These are phyloP conservation scores for Scaptomyza hsui DNA, from an alignment of 1,140 invertebrate species.

Conservation along the genomic window DNA sequence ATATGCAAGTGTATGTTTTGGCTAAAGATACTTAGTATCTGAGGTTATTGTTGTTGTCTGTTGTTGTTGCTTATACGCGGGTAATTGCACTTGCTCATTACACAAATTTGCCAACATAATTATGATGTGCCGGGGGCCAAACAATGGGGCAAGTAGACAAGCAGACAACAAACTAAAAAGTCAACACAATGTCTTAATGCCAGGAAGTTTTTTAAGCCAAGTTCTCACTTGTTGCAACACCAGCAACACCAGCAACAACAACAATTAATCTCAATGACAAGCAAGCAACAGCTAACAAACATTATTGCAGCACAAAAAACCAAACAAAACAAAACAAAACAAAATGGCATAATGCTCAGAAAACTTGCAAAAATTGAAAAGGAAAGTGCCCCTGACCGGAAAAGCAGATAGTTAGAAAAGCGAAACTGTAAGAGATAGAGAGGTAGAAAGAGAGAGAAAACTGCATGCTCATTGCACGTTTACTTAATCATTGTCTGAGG, in stretches of 20 bases:
- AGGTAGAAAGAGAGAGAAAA: slow-evolving; percentile 25
- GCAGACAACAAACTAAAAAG: not conserved
- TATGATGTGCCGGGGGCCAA: slow-evolving; percentile 48
- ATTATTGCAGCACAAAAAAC: too few species aligned
- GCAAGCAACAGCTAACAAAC: slow-evolving; percentile 27
- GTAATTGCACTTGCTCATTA: slow-evolving; percentile 70
- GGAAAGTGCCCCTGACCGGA: slow-evolving; percentile 79
- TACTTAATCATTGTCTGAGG: slow-evolving; percentile 28
- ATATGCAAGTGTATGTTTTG: slow-evolving; percentile 40
- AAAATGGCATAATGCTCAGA: slow-evolving; percentile 73
- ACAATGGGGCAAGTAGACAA: slow-evolving; percentile 47
- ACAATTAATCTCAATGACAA: slow-evolving; percentile 49
- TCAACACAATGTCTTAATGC: slow-evolving; percentile 8
- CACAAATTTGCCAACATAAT: slow-evolving; percentile 79
- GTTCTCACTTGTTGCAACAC: slow-evolving; percentile 55
- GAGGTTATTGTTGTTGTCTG: slow-evolving; percentile 1
- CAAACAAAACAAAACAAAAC: not conserved
- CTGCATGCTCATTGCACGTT: slow-evolving; percentile 68
- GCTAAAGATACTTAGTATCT: slow-evolving; percentile 25
- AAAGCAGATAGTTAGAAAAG: slow-evolving; percentile 45
- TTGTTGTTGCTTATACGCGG: slow-evolving; percentile 27
- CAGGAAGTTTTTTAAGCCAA: slow-evolving; percentile 51
- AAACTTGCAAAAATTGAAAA: slow-evolving; percentile 66
- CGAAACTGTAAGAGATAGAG: slow-evolving; percentile 21
- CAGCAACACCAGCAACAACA: slow-evolving; percentile 12